Percentiles rank a stretch among this genome's conserved stretches.
These are phyloP conservation scores for Macrocentrus cingulum DNA, from an alignment of 1,140 invertebrate species.

Conservation along the genomic window DNA sequence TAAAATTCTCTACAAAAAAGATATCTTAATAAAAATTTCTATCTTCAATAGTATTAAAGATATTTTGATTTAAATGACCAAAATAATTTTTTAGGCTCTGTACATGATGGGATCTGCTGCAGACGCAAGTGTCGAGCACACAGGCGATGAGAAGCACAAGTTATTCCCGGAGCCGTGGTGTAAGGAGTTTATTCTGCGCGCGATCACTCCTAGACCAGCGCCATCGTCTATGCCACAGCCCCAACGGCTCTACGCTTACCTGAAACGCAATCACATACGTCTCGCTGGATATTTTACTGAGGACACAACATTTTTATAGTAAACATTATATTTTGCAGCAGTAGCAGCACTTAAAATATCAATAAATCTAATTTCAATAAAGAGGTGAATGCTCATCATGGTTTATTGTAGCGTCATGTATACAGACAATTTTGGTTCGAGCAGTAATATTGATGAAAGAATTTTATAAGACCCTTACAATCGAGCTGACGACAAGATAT, in stretches of 20 bases:
- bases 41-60: too few species aligned
- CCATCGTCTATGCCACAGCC: constrained; percentile 64
- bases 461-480: not conserved
- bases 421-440: not conserved
- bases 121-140: constrained; percentile 30
- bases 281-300: constrained; percentile 72
- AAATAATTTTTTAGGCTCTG: constrained; percentile 42
- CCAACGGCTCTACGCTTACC: constrained; percentile 68
- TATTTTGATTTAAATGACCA: too few species aligned
- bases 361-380: not conserved
- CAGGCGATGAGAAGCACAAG: constrained; percentile 37
- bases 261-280: constrained; percentile 67
- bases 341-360: too few species aligned
- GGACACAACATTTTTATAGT: constrained; percentile 68
- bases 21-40: too few species aligned
- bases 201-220: constrained; percentile 64
- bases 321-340: too few species aligned
- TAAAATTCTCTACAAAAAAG: too few species aligned
- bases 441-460: constrained; percentile 1
- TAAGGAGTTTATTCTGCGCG: constrained; percentile 72
- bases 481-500: too few species aligned
- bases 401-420: constrained; percentile 12
- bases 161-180: constrained; percentile 62
- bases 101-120: constrained; percentile 43
- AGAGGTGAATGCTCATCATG: not conserved